phyloP scores from a whole-genome alignment of 2,888 invertebrate genomes.

The Drosophila nr. fundita region DNA sequence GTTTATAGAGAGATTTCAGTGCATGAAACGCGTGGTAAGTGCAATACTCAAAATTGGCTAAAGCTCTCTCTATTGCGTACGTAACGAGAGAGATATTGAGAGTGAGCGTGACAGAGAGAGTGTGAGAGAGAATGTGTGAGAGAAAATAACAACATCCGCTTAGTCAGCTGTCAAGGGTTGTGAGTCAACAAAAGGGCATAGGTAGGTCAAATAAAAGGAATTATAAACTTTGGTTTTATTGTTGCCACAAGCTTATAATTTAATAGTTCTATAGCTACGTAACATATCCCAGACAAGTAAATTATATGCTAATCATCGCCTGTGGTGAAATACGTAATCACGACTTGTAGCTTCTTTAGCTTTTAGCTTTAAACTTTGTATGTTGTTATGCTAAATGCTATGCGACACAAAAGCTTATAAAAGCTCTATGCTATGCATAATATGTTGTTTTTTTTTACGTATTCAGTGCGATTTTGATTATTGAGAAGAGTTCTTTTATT shows the following conservation, averaged over 20 bases:
- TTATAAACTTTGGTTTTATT: not conserved
- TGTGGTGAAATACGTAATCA: slow-evolving; percentile 8
- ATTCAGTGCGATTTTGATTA: slow-evolving; percentile 1
- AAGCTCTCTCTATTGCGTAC: slow-evolving; percentile 12
- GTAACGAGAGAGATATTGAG: not conserved
- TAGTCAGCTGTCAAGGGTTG: not conserved
- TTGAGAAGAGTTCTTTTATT: not conserved
- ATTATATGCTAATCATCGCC: not conserved
- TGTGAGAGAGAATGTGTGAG: not conserved
- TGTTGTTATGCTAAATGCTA: slow-evolving; percentile 6
- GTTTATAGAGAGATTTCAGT: slow-evolving; percentile 52
- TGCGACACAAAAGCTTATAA: slow-evolving; percentile 4
- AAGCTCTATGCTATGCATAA: slow-evolving; percentile 19
- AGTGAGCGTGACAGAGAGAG: not conserved
- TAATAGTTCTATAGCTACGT: not conserved
- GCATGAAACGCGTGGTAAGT: slow-evolving; percentile 59
- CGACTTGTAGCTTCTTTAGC: slow-evolving; percentile 13
- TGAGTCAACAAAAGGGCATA: slow-evolving; percentile 12
- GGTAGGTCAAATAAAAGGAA: not conserved
- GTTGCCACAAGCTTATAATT: not conserved
- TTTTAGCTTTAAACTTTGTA: slow-evolving; percentile 20
- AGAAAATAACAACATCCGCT: not conserved
- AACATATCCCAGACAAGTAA: not conserved
- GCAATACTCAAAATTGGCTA: not conserved
- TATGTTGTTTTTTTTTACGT: not conserved